Conservation (phyloP, 2,888 invertebrate genomes). For the Ligdia adustata region DNA sequence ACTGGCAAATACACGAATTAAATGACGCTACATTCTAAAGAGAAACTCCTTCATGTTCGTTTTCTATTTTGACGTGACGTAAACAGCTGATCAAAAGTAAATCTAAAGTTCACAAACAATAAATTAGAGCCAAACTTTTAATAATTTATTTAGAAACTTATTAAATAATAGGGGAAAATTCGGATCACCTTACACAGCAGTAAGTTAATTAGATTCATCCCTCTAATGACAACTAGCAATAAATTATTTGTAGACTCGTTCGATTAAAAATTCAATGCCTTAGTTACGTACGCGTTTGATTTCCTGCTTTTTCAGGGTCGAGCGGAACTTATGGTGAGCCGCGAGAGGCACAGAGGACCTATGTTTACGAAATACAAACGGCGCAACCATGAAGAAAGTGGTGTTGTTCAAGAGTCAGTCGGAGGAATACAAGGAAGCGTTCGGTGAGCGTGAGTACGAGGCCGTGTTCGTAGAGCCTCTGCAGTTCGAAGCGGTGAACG, state of each 20-base stretch:
- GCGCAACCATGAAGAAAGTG: constrained; percentile 64
- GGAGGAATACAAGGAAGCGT: constrained; percentile 67
- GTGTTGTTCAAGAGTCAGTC: constrained; percentile 70
- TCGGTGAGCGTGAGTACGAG: constrained; percentile 57
- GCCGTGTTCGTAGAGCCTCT: constrained; percentile 71
- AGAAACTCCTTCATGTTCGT: too few relatives aligned
- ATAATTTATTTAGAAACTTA: too few relatives aligned
- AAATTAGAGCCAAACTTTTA: too few relatives aligned
- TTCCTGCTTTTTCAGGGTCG: constrained; percentile 64
- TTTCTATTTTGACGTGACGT: too few relatives aligned
- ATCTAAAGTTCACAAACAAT: too few relatives aligned
- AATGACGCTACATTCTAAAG: too few relatives aligned
- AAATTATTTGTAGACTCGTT: not conserved
- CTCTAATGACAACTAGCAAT: too few relatives aligned
- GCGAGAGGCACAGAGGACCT: constrained; percentile 23
- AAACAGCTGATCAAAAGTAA: too few relatives aligned
- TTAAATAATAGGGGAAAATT: too few relatives aligned
- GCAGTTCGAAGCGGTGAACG: constrained; percentile 58
- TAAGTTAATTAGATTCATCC: too few relatives aligned
- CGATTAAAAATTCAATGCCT: constrained; percentile 7
- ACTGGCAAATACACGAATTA: too few relatives aligned
- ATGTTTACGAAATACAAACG: constrained; percentile 31
- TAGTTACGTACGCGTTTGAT: constrained; percentile 21
- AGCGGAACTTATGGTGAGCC: constrained; percentile 25
- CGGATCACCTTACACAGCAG: too few relatives aligned